Conservation (phyloP, 2,888 invertebrate genomes). For the Prenolepis imparis region DNA sequence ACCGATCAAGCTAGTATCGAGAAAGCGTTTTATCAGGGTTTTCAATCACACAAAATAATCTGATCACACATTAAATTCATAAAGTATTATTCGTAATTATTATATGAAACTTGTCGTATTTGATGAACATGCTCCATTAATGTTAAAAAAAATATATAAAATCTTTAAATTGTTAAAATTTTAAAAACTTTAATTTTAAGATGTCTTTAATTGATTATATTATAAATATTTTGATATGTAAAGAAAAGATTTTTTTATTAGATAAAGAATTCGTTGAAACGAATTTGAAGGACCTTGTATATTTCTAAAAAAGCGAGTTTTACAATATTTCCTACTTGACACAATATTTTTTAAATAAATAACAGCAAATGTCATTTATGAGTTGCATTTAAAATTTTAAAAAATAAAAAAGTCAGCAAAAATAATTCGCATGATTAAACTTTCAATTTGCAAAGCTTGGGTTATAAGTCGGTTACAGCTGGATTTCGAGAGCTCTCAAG, state of each 20-base stretch:
- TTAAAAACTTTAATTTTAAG: background rate
- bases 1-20: slow-evolving; percentile 26
- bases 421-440: background rate
- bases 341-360: background rate
- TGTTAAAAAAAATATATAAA: background rate
- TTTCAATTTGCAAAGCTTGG: background rate
- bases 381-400: background rate
- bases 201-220: background rate
- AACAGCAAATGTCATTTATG: background rate
- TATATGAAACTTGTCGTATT: background rate
- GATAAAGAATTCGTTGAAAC: background rate
- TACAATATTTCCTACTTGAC: background rate
- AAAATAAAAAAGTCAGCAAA: background rate
- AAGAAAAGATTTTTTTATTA: background rate
- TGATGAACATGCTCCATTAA: background rate
- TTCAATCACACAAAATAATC: background rate
- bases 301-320: background rate
- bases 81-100: slow-evolving; percentile 17
- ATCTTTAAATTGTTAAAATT: background rate
- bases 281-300: background rate
- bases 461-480: background rate
- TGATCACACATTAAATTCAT: background rate
- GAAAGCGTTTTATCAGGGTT: background rate
- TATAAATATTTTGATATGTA: background rate
- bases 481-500: background rate